phyloP scores from a whole-genome alignment of 2,797 vertebrate genomes.

The Tadarida brasiliensis region DNA sequence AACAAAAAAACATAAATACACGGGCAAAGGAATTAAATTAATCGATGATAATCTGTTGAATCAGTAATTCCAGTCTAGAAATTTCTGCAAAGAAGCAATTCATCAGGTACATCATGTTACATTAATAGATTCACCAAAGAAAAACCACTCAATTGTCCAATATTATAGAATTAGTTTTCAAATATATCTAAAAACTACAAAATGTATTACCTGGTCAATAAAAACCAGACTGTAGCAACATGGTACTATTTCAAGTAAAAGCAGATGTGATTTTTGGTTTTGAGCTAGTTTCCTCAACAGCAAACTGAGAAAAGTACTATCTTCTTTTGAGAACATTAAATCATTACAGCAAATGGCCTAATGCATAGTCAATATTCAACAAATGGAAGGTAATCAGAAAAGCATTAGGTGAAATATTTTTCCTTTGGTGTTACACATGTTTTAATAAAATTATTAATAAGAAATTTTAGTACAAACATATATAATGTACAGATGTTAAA shows the following conservation, averaged over 20 bases:
- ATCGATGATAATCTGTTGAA: neutral
- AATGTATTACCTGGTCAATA: conserved; percentile 19
- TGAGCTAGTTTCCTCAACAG: neutral
- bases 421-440: neutral
- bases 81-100: conserved; percentile 26
- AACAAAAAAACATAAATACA: neutral
- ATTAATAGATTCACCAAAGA: conserved; percentile 26
- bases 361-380: neutral
- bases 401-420: neutral
- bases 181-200: neutral
- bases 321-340: neutral
- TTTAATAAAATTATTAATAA: neutral
- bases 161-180: conserved; percentile 23
- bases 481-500: neutral
- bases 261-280: conserved; percentile 19
- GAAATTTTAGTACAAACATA: neutral
- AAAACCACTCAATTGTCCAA: conserved; percentile 23
- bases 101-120: neutral
- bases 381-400: neutral
- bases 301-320: neutral
- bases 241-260: conserved; percentile 31
- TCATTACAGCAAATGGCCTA: neutral
- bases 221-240: neutral
- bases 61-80: conserved; percentile 25
- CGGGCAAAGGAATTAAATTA: conserved; percentile 6